Evolutionary conservation across 2,797 vertebrate genomes (phyloP).

Genomic region (Peromyscus melanophrys): DNA sequence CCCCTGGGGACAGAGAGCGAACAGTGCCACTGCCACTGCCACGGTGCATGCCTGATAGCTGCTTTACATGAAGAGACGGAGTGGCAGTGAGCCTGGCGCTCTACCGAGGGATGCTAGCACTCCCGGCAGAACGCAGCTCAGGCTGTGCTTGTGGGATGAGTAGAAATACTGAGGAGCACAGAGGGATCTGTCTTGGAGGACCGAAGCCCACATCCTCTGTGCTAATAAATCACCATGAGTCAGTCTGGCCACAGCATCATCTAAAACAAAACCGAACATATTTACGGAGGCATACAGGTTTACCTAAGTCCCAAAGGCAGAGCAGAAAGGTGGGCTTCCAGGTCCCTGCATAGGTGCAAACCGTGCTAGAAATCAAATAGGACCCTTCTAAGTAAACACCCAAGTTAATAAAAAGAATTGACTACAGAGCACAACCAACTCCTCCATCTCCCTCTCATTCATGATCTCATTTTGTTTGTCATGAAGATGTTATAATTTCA

Average conservation of each 20-base stretch:
- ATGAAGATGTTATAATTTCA: conserved; percentile 69
- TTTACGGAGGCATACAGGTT: conserved; percentile 66
- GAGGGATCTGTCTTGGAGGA: conserved; percentile 87
- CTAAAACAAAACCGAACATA: conserved; percentile 57
- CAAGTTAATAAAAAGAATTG: conserved; percentile 45
- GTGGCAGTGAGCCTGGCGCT: conserved; percentile 82
- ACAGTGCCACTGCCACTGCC: conserved; percentile 72
- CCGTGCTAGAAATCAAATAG: conserved; percentile 23
- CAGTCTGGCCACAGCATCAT: conserved; percentile 80
- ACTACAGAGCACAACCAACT: background rate
- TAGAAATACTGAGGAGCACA: conserved; percentile 86
- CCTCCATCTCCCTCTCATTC: conserved; percentile 24
- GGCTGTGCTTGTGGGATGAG: conserved; percentile 85
- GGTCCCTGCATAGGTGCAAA: conserved; percentile 57
- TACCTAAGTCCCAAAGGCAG: conserved; percentile 75
- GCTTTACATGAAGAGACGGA: conserved; percentile 82
- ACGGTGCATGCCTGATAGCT: conserved; percentile 77
- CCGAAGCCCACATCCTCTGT: conserved; percentile 82
- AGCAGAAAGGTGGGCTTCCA: conserved; percentile 63
- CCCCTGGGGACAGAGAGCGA: conserved; percentile 85
- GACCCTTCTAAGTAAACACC: conserved; percentile 20
- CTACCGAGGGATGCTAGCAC: conserved; percentile 85
- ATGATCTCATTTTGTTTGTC: conserved; percentile 57
- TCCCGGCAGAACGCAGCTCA: conserved; percentile 87
- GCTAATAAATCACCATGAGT: conserved; percentile 85